phyloP scores from a whole-genome alignment of 2,888 invertebrate species.

The Heliconius ismenius region DNA sequence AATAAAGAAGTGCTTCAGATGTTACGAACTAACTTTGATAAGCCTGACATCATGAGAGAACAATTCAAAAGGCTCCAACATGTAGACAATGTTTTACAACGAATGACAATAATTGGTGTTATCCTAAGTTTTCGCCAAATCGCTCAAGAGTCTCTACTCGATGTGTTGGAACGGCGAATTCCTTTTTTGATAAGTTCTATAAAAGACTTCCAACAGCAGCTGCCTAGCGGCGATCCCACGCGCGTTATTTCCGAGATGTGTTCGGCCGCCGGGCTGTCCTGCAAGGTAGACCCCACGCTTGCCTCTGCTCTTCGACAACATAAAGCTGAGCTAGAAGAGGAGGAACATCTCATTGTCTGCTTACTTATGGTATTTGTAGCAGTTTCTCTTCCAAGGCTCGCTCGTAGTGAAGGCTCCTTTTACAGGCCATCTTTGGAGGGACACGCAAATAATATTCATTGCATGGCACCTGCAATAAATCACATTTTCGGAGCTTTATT shows the following conservation, averaged over 20 bases:
- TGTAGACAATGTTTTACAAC: constrained; percentile 96
- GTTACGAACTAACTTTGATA: constrained; percentile 97
- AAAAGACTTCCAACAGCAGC: constrained; percentile 95
- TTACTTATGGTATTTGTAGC: constrained; percentile 99
- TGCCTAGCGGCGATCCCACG: constrained; percentile 93
- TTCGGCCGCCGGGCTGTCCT: constrained; percentile 95
- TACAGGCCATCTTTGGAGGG: constrained; percentile 94
- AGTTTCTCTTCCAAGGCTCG: constrained; percentile 97
- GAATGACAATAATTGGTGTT: constrained; percentile 99
- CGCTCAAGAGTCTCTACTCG: constrained; percentile 95
- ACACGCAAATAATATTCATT: constrained; percentile 99
- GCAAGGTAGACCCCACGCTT: constrained; percentile 97
- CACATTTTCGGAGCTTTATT: constrained; percentile 98
- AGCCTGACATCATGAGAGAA: constrained; percentile 99
- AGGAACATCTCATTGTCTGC: constrained; percentile 96
- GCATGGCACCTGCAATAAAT: constrained; percentile 97
- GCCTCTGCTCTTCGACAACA: constrained; percentile 94
- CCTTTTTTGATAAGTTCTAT: constrained; percentile 98
- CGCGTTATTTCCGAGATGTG: constrained; percentile 98
- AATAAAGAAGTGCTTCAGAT: constrained; percentile 96
- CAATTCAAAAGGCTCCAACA: constrained; percentile 94
- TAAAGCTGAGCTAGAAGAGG: constrained; percentile 93
- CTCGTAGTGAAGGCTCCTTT: constrained; percentile 93
- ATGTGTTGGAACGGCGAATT: constrained; percentile 95
- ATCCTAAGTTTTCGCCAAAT: constrained; percentile 97